phyloP scores from a whole-genome alignment of 1,140 invertebrate species.

The Aphelinus certus region DNA sequence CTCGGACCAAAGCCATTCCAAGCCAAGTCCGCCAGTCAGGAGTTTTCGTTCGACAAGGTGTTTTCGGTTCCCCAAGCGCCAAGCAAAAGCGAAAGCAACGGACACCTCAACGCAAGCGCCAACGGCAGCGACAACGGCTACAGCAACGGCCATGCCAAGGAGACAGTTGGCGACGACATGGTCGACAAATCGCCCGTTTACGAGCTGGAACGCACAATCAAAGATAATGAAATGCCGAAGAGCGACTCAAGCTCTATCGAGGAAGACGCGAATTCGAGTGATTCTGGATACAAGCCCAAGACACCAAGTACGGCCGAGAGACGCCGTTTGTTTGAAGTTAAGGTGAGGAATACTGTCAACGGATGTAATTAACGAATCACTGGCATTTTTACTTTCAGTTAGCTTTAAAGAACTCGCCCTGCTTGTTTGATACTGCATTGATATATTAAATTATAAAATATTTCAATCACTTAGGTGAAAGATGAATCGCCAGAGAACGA shows the following conservation, averaged over 20 bases:
- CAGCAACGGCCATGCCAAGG: conserved; percentile 38
- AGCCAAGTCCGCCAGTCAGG: conserved; percentile 74
- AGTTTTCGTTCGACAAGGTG: conserved; percentile 82
- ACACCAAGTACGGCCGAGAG: conserved; percentile 80
- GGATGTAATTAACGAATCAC: not conserved
- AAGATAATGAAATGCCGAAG: conserved; percentile 68
- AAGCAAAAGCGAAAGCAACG: conserved; percentile 62
- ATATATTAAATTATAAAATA: no score
- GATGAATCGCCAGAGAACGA: conserved; percentile 63
- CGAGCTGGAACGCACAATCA: conserved; percentile 49
- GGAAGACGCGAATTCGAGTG: conserved; percentile 70
- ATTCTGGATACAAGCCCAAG: conserved; percentile 74
- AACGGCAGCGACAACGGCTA: conserved; percentile 47
- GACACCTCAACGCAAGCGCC: conserved; percentile 44
- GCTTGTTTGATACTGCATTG: no score
- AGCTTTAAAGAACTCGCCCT: no score
- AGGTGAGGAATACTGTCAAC: conserved; percentile 43
- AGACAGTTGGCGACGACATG: conserved; percentile 38
- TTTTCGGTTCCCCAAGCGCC: conserved; percentile 80
- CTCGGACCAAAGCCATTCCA: conserved; percentile 86
- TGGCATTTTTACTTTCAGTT: not conserved
- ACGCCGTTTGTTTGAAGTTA: conserved; percentile 74
- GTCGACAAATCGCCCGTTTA: conserved; percentile 56
- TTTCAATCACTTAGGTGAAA: conserved; percentile 51
- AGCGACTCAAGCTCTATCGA: conserved; percentile 71